Evolutionary conservation across 92 coral and sea anemone species (phyloP).

Genomic region (Porites cylindrica): DNA sequence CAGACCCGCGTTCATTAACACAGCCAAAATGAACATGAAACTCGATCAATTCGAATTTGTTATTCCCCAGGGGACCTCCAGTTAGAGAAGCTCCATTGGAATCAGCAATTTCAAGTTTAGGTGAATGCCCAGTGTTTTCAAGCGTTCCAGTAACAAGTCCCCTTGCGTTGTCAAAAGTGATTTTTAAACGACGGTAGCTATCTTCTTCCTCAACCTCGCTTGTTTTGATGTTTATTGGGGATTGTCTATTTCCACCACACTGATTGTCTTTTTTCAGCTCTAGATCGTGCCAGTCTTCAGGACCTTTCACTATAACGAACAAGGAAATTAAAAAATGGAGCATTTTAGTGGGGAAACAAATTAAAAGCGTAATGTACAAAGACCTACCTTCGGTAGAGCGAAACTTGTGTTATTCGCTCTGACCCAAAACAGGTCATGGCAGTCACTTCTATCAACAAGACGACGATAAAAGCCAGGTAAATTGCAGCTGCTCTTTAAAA

Average conservation of each 20-base stretch:
- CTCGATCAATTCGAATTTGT: constrained; percentile 23
- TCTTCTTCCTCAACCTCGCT: not conserved
- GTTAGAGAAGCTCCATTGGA: constrained; percentile 9
- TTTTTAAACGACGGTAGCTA: not conserved
- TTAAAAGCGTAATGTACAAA: too few species aligned
- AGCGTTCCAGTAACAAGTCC: constrained; percentile 44
- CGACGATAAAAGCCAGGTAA: too few species aligned
- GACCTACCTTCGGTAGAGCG: too few species aligned
- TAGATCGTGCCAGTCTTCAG: too few species aligned
- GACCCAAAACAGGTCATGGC: too few species aligned
- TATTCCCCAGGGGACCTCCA: constrained; percentile 38
- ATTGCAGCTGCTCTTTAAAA: too few species aligned
- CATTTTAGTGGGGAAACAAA: too few species aligned
- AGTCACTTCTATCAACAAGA: too few species aligned
- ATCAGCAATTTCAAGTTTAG: constrained; percentile 11
- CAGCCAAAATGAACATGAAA: constrained; percentile 68
- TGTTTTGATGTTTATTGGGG: constrained; percentile 44
- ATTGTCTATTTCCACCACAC: constrained; percentile 6
- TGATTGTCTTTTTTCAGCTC: too few species aligned
- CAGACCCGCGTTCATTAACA: constrained; percentile 33
- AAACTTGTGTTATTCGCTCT: too few species aligned
- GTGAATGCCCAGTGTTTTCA: constrained; percentile 47
- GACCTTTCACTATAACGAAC: too few species aligned
- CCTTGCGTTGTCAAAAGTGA: constrained; percentile 16
- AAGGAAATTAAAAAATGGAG: too few species aligned